These are phyloP conservation scores for Blera fallax DNA, from an alignment of 2,888 invertebrate species.

Conservation along the genomic window DNA sequence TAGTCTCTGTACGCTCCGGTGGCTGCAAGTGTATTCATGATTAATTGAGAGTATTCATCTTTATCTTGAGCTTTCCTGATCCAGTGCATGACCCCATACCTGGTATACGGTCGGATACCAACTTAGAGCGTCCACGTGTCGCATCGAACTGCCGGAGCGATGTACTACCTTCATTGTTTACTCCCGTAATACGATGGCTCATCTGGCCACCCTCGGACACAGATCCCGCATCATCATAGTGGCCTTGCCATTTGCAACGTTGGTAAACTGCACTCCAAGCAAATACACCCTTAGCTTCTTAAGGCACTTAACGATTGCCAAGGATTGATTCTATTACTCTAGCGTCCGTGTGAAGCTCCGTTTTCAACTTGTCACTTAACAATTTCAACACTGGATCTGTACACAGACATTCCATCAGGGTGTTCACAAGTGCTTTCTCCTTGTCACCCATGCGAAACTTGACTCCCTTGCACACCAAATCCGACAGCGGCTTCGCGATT, in stretches of 20 bases:
- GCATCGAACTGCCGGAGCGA: neutral
- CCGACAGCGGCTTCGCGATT: neutral
- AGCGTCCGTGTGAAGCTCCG: neutral
- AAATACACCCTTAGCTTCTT: constrained; percentile 1
- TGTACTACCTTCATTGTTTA: constrained; percentile 12
- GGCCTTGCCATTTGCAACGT: constrained; percentile 5
- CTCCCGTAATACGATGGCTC: constrained; percentile 20
- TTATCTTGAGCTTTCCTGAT: neutral
- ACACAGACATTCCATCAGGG: neutral
- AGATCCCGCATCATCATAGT: constrained; percentile 26
- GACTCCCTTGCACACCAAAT: neutral
- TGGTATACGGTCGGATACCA: neutral
- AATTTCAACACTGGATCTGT: neutral
- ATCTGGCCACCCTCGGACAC: constrained; percentile 15
- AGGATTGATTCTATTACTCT: neutral
- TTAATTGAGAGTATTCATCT: neutral
- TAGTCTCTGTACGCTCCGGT: constrained; percentile 33
- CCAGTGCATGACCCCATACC: neutral
- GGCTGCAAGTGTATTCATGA: neutral
- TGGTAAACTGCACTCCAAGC: neutral
- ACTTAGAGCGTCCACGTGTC: constrained; percentile 33
- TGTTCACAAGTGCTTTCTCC: neutral
- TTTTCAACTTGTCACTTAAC: neutral
- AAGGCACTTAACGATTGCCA: neutral
- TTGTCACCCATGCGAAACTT: neutral